Base-by-base conservation (phyloP, 2,888 invertebrate species). In the Xanthia togata region DNA sequence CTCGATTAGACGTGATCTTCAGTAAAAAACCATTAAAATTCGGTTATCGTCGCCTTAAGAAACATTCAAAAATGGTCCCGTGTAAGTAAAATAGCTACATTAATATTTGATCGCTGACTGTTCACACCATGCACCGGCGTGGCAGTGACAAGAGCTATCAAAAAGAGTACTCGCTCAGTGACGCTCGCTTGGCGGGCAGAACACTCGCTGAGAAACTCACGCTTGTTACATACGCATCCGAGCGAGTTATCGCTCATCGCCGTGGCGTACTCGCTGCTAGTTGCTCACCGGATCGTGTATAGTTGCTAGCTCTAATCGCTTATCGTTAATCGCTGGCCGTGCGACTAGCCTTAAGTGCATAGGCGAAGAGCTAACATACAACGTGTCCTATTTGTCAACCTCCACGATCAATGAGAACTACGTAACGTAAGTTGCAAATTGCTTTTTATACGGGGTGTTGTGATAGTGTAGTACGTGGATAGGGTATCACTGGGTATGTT, bases 401-500 rank as follows among this genome's bases (percentile, higher is more conserved):
- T 20, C 17, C 41, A 62, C 76, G 47, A 67, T 76, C 55, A 81
- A 76, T 80, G 70, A n/a, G 14, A 23, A 77, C 14, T 71, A n/a
- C n/a, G n/a, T n/a, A 76, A 70, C 57, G 74, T 67, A n/a, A 38
- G 55, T 67, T 67, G 57, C 55, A 70, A 76, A 70, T 70, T 55
- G 69, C 55, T 70, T 38, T 70, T 73, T 73, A 31, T 62, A 63
- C 9, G 23, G 55, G 17, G 1, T 73, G 79, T 23, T 73, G 41
- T 59, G n/a, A 35, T n/a, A 59, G 35, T 26, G 11, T 26, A 70
- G 17, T 17, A 14, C 3, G 26, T 26, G 11, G 20, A 20, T 20
- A 2, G 47, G 5, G 14, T 50, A 50, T 20, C 50, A 50, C 50
- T 50, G 6, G 1, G 2, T 2, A 50, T 20, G 3, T 20, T 50